These are phyloP conservation scores for Eucidaris tribuloides DNA, from an alignment of 35 echinoderm and acorn worm genomes.

Conservation along the genomic window DNA sequence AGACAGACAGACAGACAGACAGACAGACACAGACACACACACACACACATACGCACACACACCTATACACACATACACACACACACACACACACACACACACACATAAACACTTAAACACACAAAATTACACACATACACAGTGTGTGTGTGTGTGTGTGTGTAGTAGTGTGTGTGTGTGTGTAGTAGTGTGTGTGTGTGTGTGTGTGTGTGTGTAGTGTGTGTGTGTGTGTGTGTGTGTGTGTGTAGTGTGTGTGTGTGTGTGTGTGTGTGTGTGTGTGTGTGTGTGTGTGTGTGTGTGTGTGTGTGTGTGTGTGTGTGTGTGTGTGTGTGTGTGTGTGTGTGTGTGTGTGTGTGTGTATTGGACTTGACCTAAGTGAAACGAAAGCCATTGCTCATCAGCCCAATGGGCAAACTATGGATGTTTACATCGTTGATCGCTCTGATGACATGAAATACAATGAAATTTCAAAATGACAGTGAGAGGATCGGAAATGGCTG, in stretches of 20 bases:
- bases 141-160: not conserved
- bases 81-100: not conserved
- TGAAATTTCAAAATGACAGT: too few relatives aligned
- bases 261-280: not conserved
- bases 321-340: not conserved
- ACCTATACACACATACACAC: too few relatives aligned
- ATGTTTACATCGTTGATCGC: too few relatives aligned
- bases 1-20: too few relatives aligned
- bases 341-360: not conserved
- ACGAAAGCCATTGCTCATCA: too few relatives aligned
- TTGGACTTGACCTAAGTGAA: too few relatives aligned
- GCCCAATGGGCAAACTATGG: too few relatives aligned
- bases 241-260: not conserved
- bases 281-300: not conserved
- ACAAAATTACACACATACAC: not conserved
- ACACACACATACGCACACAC: too few relatives aligned
- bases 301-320: not conserved
- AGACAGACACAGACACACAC: too few relatives aligned
- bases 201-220: not conserved
- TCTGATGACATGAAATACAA: too few relatives aligned
- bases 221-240: not conserved
- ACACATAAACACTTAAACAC: not conserved
- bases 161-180: not conserved
- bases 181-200: not conserved
- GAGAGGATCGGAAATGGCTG: too few relatives aligned